Percentiles rank a stretch among this genome's conserved stretches.
Conservation (phyloP, 2,797 vertebrate genomes). For the Myoxocephalus aenaeus region DNA sequence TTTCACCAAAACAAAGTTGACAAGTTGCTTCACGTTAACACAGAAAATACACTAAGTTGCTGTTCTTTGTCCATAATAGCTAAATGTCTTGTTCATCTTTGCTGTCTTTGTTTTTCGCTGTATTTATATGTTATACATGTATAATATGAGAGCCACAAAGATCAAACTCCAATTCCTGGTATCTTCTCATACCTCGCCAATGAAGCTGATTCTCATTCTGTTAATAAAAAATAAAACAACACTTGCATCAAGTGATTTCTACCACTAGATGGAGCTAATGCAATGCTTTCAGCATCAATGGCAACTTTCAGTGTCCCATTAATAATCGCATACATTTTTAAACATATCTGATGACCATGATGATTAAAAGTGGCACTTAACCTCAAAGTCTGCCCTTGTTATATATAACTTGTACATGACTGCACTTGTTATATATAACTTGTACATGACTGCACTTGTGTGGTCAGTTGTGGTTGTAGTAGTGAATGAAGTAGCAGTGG, state of each 20-base stretch:
- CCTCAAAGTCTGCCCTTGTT: background rate
- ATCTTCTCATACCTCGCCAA: background rate
- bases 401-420: no score
- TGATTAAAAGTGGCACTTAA: background rate
- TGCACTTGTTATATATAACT: background rate
- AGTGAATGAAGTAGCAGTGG: background rate
- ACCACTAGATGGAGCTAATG: conserved; percentile 62
- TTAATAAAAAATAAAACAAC: background rate
- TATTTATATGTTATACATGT: background rate
- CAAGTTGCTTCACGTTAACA: background rate
- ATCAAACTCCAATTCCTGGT: background rate
- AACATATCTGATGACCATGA: background rate
- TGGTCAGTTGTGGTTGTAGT: background rate
- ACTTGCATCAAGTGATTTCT: background rate
- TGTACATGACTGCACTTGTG: background rate
- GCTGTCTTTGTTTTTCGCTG: background rate
- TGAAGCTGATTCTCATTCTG: background rate
- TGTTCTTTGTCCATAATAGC: background rate
- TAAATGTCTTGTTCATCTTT: background rate
- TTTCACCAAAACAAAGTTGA: no score
- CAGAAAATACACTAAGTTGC: background rate
- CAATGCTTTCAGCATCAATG: no score
- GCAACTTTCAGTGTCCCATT: background rate
- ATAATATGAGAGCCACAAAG: background rate
- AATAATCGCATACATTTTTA: background rate